phyloP scores from a whole-genome alignment of 2,797 vertebrate species.

The Halcyon badia region DNA sequence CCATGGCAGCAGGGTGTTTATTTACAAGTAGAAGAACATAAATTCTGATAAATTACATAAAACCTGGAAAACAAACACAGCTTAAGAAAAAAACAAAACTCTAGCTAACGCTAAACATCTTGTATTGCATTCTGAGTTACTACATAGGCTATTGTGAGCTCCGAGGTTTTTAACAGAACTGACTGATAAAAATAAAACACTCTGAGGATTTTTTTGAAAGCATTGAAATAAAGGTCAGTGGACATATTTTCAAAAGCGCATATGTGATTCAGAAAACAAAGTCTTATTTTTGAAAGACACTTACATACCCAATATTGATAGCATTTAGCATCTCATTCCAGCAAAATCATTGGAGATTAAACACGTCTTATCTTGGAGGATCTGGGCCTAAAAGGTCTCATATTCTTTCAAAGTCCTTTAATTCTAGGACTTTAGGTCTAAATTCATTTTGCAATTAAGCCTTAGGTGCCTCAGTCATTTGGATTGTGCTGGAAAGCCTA shows the following conservation, averaged over 20 bases:
- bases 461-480: background rate
- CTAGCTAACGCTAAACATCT: background rate
- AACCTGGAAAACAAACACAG: conserved; percentile 25
- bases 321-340: background rate
- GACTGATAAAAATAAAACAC: conserved; percentile 7
- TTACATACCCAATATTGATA: background rate
- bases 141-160: background rate
- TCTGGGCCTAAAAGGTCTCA: background rate
- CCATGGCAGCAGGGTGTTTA: conserved; percentile 19
- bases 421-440: background rate
- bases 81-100: background rate
- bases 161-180: background rate
- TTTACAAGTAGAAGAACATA: conserved; percentile 46
- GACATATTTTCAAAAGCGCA: background rate
- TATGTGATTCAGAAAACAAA: background rate
- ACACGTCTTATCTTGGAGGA: background rate
- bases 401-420: background rate
- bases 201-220: background rate
- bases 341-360: background rate
- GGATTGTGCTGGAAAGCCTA: background rate
- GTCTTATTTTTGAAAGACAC: background rate
- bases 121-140: background rate
- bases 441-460: background rate
- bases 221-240: background rate
- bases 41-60: conserved; percentile 50